Evolutionary conservation across 1,140 invertebrate genomes (phyloP), one percentile per base, ranked within the genome.

Genomic region (Elymnias hypermnestra): DNA sequence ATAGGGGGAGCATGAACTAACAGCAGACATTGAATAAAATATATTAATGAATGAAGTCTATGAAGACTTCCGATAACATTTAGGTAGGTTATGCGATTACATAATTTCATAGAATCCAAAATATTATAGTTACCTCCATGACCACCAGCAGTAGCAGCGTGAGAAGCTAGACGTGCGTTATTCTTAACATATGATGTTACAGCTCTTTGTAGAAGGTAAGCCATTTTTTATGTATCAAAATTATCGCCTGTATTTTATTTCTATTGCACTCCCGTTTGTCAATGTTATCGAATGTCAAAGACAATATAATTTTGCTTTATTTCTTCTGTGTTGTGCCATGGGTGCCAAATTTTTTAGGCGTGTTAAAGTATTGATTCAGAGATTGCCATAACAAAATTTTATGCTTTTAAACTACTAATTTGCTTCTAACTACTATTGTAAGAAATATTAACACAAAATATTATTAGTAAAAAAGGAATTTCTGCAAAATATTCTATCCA

Each of bases 51-150:
- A n/a, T n/a, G n/a, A n/a, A n/a, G n/a, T n/a, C n/a, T n/a, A n/a
- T n/a, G n/a, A n/a, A n/a, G n/a, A n/a, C n/a, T n/a, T n/a, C n/a
- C n/a, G 55, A 62, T 58, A 67, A 57, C 47, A 43, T 38, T 31
- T 36, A 10, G 31, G n/a, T 63, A 76, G 78, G 75, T 79, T 83
- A 81, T 61, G 50, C 58, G 59, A 58, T 82, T 83, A 83, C 77
- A 83, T 82, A 83, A 83, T 78, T 66, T 61, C 41, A 36, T 12
- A 21, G 41, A 43, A 45, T 42, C 12, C 7, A 45, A 56, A 61
- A 52, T 40, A 49, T 41, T 26, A 45, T 38, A 51, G 39, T 63
- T 61, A 83, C 79, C 79, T 61, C 73, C 75, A 63, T 79, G 79
- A 42, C 73, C 79, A 40, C 79, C 79, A 68, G 79, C 79, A 0